A percentile compares a stretch with the other conserved stretches of the same genome.
phyloP scores from a whole-genome alignment of 2,797 vertebrate species.

The Enteromius argenteus region DNA sequence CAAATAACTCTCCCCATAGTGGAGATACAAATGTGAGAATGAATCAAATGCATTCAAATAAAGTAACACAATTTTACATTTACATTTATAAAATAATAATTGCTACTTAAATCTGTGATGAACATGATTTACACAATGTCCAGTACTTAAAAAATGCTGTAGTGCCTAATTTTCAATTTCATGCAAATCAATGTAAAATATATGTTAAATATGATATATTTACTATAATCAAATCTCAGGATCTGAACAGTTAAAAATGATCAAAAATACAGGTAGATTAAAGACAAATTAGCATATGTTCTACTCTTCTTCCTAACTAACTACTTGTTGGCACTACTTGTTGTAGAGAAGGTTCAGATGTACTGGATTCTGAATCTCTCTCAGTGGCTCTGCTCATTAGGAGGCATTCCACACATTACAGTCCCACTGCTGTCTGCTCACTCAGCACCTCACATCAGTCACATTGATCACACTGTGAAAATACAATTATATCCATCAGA shows the following conservation, averaged over 20 bases:
- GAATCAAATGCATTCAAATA: neutral
- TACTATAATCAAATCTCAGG: neutral
- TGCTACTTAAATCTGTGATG: neutral
- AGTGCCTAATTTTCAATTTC: neutral
- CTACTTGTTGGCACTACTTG: neutral
- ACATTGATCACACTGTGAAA: neutral
- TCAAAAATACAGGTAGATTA: neutral
- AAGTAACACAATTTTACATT: neutral
- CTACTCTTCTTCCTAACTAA: neutral
- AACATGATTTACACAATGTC: neutral
- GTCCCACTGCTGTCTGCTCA: conserved; percentile 23
- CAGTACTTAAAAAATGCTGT: neutral
- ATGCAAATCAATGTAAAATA: neutral
- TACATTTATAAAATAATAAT: neutral
- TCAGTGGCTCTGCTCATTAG: conserved; percentile 44
- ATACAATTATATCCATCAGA: conserved; percentile 8
- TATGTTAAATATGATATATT: neutral
- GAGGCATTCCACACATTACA: conserved; percentile 52
- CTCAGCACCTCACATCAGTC: conserved; percentile 25
- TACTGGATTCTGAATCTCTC: neutral
- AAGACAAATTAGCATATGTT: neutral
- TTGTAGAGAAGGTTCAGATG: conserved; percentile 7
- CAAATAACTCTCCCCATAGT: neutral
- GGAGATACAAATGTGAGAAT: conserved; percentile 17
- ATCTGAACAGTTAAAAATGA: neutral